A percentile compares a stretch with the other conserved stretches of the same genome.
Evolutionary conservation across 1,140 invertebrate species (phyloP).

Genomic region (Leptonema lineaticorne): DNA sequence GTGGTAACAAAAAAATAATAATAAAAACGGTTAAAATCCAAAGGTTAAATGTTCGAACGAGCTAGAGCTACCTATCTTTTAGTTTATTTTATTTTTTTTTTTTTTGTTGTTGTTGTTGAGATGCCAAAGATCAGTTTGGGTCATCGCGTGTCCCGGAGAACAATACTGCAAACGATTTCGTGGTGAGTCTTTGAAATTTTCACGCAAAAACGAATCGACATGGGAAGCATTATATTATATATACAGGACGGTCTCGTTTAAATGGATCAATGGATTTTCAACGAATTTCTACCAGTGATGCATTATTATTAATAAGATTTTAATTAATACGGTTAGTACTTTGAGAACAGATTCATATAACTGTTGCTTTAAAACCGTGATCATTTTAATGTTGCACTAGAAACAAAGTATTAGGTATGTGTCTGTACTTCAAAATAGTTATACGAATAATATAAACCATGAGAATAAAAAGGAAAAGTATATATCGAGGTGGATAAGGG

Average conservation of each 20-base stretch:
- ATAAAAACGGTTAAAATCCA: neutral
- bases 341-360: too few species aligned
- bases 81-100: too few species aligned
- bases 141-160: slow-evolving; percentile 5
- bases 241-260: neutral
- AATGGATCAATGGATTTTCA: too few species aligned
- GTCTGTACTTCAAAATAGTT: too few species aligned
- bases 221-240: neutral
- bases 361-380: too few species aligned
- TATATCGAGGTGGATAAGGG: slow-evolving; percentile 7
- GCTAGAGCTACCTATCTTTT: neutral
- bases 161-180: neutral
- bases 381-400: neutral
- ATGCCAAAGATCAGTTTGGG: neutral
- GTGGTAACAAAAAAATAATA: neutral
- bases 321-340: too few species aligned
- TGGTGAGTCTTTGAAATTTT: neutral
- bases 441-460: too few species aligned
- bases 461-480: slow-evolving; percentile 16
- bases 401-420: neutral
- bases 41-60: slow-evolving; percentile 13
- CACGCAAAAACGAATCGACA: neutral
- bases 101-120: too few species aligned
- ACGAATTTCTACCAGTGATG: too few species aligned
- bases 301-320: too few species aligned